A percentile compares a stretch with the other conserved stretches of the same genome.
phyloP scores from a whole-genome alignment of 2,797 vertebrate genomes.

The Rallus crepitans region DNA sequence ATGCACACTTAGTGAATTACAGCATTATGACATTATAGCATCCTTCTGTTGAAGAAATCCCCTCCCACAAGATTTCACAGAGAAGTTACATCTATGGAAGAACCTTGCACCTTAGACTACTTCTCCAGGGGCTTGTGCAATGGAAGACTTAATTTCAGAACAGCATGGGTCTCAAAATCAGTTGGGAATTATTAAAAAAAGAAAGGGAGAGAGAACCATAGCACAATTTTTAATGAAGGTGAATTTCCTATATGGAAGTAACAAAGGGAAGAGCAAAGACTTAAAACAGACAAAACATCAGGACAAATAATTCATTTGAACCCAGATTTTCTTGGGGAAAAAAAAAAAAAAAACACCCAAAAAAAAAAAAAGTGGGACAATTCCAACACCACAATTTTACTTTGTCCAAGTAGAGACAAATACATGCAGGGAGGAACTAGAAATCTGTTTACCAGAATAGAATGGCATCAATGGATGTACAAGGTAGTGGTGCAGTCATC shows the following conservation, averaged over 20 bases:
- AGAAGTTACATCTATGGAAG: not conserved
- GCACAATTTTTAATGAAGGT: not conserved
- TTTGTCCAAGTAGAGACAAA: not conserved
- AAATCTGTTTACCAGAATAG: not conserved
- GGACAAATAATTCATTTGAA: not conserved
- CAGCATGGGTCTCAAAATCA: not conserved
- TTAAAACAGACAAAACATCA: not conserved
- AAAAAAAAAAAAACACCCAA: not conserved
- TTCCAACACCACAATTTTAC: not conserved
- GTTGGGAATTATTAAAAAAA: not conserved
- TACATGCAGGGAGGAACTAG: not conserved
- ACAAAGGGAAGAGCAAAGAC: not conserved
- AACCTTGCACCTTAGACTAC: not conserved
- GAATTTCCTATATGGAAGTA: not conserved
- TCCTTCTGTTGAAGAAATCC: not conserved
- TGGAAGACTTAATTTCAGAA: not conserved
- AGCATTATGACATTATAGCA: not conserved
- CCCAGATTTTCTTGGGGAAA: not conserved
- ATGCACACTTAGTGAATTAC: not conserved
- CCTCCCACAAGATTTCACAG: not conserved
- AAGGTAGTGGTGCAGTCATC: not conserved
- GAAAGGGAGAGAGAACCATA: rapidly evolving
- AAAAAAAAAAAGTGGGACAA: not conserved
- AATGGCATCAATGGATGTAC: not conserved
- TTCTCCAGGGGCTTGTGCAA: not conserved